A percentile compares a stretch with the other conserved stretches of the same genome.
Conservation (phyloP, 2,113 vertebrate genomes). For the Vidua macroura region DNA sequence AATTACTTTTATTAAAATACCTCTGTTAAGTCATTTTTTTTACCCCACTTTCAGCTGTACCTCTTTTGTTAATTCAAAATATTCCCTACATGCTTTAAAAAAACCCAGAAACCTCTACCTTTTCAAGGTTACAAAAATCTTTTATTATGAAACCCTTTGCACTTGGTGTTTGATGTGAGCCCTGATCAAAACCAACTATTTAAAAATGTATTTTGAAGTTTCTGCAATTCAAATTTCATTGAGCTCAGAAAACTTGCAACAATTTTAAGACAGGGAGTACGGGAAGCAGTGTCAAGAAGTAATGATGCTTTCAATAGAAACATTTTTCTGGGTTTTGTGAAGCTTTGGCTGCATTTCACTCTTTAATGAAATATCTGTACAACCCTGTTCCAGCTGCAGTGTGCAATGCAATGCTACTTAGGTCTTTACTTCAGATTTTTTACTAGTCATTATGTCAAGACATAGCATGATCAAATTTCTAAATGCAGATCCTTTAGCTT, state of each 20-base stretch:
- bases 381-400: not conserved
- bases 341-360: not conserved
- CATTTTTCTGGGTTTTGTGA: not conserved
- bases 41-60: not conserved
- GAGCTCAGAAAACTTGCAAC: not conserved
- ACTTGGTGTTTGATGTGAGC: not conserved
- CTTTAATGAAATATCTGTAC: not conserved
- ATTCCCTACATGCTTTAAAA: not conserved
- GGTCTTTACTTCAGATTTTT: not conserved
- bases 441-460: not conserved
- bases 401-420: not conserved
- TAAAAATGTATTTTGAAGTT: not conserved
- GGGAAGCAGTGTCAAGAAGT: not conserved
- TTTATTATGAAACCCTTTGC: not conserved
- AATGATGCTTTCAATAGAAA: not conserved
- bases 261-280: not conserved
- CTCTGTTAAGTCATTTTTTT: not conserved
- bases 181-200: not conserved
- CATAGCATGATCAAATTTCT: not conserved
- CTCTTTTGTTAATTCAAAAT: constrained; percentile 15
- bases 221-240: not conserved
- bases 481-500: not conserved
- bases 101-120: not conserved
- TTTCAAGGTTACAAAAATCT: not conserved
- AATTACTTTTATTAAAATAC: not conserved